A percentile compares a stretch with the other conserved stretches of the same genome.
Conservation (phyloP, 2,888 invertebrate species). For the Rotaria sp. region DNA sequence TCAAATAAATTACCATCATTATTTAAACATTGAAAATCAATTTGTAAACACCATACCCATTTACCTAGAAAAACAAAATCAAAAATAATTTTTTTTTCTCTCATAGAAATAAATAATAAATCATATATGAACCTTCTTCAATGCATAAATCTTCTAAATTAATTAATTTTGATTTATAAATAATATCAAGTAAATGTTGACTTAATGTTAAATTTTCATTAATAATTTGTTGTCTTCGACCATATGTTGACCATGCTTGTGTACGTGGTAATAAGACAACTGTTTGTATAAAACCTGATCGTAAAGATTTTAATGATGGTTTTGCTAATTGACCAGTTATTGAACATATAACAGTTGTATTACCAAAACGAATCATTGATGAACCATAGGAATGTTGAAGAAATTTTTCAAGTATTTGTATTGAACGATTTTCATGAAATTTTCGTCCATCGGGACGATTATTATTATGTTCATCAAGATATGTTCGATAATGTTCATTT, state of each 20-base stretch:
- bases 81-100: not conserved
- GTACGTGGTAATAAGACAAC: constrained; percentile 23
- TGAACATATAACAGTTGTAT: constrained; percentile 20
- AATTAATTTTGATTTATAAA: constrained; percentile 18
- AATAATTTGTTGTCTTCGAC: constrained; percentile 8
- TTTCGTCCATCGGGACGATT: not conserved
- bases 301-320: constrained; percentile 13
- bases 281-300: constrained; percentile 11
- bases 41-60: constrained; percentile 23
- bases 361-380: constrained; percentile 22
- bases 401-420: not conserved
- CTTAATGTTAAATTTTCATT: not conserved
- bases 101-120: too few relatives aligned
- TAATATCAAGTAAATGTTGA: constrained; percentile 1
- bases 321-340: constrained; percentile 20
- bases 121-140: not conserved
- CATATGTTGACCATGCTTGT: constrained; percentile 11
- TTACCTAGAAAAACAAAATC: not conserved
- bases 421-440: not conserved
- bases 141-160: constrained; percentile 25
- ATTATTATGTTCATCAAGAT: not conserved
- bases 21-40: constrained; percentile 21
- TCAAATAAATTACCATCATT: constrained; percentile 23
- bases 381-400: constrained; percentile 26
- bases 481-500: not conserved